These are phyloP conservation scores for Oreamnos americanus DNA, from an alignment of 2,113 vertebrate genomes.

Conservation along the genomic window DNA sequence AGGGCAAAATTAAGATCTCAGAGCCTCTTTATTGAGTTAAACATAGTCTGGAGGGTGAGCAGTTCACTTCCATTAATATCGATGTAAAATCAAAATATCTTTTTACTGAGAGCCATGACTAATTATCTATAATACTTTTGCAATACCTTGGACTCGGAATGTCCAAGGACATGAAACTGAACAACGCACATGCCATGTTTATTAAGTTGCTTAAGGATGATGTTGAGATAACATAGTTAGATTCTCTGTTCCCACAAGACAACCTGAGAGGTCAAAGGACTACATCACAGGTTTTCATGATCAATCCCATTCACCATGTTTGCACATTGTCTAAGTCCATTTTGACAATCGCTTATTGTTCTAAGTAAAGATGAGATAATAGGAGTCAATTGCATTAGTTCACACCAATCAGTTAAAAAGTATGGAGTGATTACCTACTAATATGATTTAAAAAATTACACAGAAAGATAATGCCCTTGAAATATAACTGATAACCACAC, in stretches of 20 bases:
- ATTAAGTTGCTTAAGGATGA: conserved; percentile 26
- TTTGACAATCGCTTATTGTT: not conserved
- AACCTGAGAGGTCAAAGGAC: not conserved
- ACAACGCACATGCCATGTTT: not conserved
- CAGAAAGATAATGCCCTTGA: not conserved
- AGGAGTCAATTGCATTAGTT: not conserved
- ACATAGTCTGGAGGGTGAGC: conserved; percentile 21
- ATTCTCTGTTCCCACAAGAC: not conserved
- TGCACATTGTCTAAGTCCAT: not conserved
- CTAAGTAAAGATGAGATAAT: not conserved
- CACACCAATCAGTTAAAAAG: not conserved
- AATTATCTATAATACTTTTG: conserved; percentile 35
- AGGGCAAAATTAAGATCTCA: conserved; percentile 42
- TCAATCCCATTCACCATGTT: not conserved
- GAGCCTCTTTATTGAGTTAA: conserved; percentile 35
- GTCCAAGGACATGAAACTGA: conserved; percentile 55
- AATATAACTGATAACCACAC: not conserved
- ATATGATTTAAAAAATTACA: not conserved
- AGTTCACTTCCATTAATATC: conserved; percentile 30
- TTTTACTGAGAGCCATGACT: conserved; percentile 55
- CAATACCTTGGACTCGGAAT: conserved; percentile 32
- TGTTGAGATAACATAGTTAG: not conserved
- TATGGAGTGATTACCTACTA: not conserved
- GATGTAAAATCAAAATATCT: conserved; percentile 31
- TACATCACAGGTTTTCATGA: not conserved